Conservation (phyloP, 1,140 invertebrate species). For the Tetranychus cinnabarinus region DNA sequence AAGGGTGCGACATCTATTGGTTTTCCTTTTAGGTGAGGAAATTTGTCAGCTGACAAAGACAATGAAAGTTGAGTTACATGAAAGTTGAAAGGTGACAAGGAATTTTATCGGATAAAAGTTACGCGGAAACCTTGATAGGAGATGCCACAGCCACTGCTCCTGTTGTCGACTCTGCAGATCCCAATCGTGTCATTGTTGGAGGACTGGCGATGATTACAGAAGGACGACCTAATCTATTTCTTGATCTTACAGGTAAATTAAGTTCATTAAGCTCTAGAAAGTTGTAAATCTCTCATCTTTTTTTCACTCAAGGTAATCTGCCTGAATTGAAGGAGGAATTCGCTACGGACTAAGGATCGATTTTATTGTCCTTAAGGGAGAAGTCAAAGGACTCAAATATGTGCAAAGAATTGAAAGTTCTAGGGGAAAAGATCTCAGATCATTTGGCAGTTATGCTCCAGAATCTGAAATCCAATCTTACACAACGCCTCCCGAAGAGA, state of each 20-base stretch:
- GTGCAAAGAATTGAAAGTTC: conserved; percentile 70
- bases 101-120: conserved; percentile 26
- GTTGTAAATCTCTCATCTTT: not conserved
- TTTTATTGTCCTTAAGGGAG: conserved; percentile 91
- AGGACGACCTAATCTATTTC: conserved; percentile 54
- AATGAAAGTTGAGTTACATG: conserved; percentile 65
- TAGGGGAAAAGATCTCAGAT: conserved; percentile 90
- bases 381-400: conserved; percentile 90
- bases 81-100: no score
- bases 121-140: conserved; percentile 79
- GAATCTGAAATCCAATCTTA: conserved; percentile 78
- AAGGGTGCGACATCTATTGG: no score
- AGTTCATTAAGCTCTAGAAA: not conserved
- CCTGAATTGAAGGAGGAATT: conserved; percentile 41
- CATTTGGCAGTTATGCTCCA: conserved; percentile 91
- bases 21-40: no score
- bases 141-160: conserved; percentile 15
- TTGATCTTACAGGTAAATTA: conserved; percentile 49
- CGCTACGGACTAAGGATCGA: conserved; percentile 85
- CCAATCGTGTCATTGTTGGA: conserved; percentile 72
- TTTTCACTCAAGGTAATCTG: conserved; percentile 12
- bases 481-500: conserved; percentile 75
- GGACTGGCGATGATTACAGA: conserved; percentile 60
- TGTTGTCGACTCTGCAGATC: conserved; percentile 41
- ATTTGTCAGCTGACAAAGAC: conserved; percentile 61